phyloP scores from a whole-genome alignment of 2,888 invertebrate species.

The Scaptomyza caliginosa region DNA sequence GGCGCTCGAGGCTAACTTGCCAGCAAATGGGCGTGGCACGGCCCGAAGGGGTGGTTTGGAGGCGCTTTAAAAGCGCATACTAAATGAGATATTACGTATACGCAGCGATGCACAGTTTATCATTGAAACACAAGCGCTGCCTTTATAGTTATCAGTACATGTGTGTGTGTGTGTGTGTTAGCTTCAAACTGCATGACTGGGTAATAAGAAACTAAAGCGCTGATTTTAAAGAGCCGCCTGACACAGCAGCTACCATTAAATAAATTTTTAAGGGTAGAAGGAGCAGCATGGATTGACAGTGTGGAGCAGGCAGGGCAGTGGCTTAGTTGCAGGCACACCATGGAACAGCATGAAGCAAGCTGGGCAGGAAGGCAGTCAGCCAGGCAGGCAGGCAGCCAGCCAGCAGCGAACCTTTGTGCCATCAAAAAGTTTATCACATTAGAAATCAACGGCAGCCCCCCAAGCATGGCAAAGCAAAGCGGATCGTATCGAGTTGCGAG shows the following conservation, averaged over 20 bases:
- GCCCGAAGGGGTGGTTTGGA: neutral
- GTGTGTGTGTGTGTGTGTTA: constrained; percentile 18
- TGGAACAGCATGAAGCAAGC: constrained; percentile 39
- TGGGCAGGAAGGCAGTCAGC: neutral
- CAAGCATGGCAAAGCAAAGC: constrained; percentile 20
- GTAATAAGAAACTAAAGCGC: constrained; percentile 53
- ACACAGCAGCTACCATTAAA: constrained; percentile 42
- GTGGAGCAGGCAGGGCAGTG: neutral
- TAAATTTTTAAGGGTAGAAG: constrained; percentile 16
- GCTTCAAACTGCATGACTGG: constrained; percentile 53
- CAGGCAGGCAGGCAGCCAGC: constrained; percentile 6
- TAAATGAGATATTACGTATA: constrained; percentile 72
- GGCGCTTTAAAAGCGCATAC: constrained; percentile 47
- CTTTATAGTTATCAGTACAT: constrained; percentile 8
- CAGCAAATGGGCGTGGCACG: constrained; percentile 5
- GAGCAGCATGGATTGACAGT: neutral
- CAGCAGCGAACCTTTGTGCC: constrained; percentile 48
- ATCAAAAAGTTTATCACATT: constrained; percentile 74
- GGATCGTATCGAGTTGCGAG: constrained; percentile 6
- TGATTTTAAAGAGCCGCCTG: constrained; percentile 48
- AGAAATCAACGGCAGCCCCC: constrained; percentile 73
- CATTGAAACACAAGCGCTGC: constrained; percentile 33
- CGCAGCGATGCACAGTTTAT: constrained; percentile 64
- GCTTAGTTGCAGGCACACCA: constrained; percentile 32
- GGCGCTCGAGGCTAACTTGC: neutral